Evolutionary conservation across 2,888 invertebrate genomes (phyloP).

Genomic region (Nomada hirtipes): DNA sequence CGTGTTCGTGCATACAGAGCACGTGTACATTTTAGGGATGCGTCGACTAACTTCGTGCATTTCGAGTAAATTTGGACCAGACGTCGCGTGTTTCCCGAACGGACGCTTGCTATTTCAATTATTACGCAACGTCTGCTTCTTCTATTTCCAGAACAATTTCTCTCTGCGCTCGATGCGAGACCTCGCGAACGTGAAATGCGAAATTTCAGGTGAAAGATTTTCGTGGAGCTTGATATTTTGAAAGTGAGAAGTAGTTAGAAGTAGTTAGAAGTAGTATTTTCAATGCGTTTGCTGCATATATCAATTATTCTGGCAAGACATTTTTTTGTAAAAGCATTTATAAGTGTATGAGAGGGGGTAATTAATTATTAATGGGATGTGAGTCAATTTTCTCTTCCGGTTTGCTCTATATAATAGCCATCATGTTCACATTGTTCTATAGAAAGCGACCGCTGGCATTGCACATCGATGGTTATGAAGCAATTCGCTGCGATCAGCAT

Average conservation of each 20-base stretch:
- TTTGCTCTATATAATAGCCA: conserved; percentile 28
- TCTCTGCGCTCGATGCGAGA: background rate
- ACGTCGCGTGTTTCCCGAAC: conserved; percentile 17
- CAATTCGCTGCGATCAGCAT: conserved; percentile 45
- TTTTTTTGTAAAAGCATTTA: no score
- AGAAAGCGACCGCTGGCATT: conserved; percentile 41
- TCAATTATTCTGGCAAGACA: no score
- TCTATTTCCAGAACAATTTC: conserved; percentile 2
- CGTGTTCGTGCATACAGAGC: conserved; percentile 49
- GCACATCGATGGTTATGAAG: conserved; percentile 39
- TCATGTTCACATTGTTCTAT: conserved; percentile 43
- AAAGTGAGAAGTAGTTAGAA: background rate
- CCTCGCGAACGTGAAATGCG: background rate
- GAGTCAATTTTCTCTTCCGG: conserved; percentile 37
- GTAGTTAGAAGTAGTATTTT: background rate
- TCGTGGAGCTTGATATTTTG: background rate
- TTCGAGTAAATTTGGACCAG: conserved; percentile 55
- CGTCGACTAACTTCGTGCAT: conserved; percentile 40
- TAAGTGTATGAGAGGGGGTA: background rate
- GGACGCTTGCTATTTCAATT: conserved; percentile 40
- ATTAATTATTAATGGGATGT: conserved; percentile 44
- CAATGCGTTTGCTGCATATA: no score
- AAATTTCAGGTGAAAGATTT: background rate
- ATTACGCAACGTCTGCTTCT: conserved; percentile 22
- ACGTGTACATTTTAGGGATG: conserved; percentile 42